These are phyloP conservation scores for Ciconia maguari DNA, from an alignment of 2,113 vertebrate genomes.

Conservation along the genomic window DNA sequence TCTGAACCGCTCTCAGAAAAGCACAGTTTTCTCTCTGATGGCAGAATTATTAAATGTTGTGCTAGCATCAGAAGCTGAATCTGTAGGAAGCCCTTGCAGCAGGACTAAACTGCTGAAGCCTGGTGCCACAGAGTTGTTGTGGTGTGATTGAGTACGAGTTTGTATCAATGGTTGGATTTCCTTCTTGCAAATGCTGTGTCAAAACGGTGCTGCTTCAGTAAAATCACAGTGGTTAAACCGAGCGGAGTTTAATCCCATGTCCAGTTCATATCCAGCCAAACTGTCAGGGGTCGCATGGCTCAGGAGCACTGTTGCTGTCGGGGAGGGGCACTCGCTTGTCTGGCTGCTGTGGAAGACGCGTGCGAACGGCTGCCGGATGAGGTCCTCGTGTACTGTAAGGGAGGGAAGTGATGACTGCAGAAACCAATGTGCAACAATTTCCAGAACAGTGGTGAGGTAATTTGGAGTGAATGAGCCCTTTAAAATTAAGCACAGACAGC, in stretches of 20 bases:
- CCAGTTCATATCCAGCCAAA: neutral
- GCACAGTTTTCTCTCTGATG: neutral
- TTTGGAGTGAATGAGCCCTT: neutral
- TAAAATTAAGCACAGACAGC: neutral
- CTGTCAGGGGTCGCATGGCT: neutral
- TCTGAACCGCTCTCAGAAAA: neutral
- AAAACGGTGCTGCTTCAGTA: neutral
- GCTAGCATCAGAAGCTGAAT: neutral
- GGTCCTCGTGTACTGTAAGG: fast-evolving
- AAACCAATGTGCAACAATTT: neutral
- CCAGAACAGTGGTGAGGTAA: neutral
- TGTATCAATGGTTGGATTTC: fast-evolving
- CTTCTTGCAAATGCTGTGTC: neutral
- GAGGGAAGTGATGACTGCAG: neutral
- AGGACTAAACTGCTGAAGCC: neutral
- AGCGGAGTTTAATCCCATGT: neutral
- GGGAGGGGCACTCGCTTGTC: neutral
- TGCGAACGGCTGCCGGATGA: neutral
- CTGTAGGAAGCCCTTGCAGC: neutral
- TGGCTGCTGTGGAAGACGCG: fast-evolving
- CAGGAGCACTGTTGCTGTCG: fast-evolving
- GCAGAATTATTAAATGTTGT: neutral
- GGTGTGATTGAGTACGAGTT: neutral
- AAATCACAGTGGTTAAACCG: neutral
- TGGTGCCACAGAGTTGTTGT: neutral